These are phyloP conservation scores for Melangyna quadrimaculata DNA, from an alignment of 2,888 invertebrate genomes.

Conservation along the genomic window DNA sequence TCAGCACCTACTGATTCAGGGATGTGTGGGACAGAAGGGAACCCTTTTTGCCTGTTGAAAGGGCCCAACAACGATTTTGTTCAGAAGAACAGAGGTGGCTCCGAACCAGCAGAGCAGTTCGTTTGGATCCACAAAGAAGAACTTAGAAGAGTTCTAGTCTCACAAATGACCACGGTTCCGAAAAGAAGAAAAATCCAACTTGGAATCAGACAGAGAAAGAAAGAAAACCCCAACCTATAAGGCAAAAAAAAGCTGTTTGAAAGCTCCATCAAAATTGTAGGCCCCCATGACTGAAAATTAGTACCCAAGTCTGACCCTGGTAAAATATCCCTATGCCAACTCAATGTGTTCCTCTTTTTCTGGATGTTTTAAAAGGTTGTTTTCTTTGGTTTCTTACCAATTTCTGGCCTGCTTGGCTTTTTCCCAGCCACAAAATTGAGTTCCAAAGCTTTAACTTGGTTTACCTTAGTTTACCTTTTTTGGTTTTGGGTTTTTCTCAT, in stretches of 20 bases:
- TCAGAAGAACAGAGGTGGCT: not conserved
- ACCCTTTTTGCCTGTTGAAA: not conserved
- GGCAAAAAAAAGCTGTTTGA: too few species aligned
- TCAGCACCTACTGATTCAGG: not conserved
- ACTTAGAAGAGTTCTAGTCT: too few species aligned
- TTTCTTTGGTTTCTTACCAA: slow-evolving; percentile 55
- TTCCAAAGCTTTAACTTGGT: slow-evolving; percentile 65
- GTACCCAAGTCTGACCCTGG: not conserved
- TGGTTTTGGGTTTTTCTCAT: slow-evolving; percentile 22
- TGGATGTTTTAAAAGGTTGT: slow-evolving; percentile 23
- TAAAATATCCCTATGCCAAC: not conserved
- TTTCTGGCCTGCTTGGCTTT: slow-evolving; percentile 51
- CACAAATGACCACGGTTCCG: too few species aligned
- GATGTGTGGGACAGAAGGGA: not conserved
- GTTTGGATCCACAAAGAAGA: too few species aligned
- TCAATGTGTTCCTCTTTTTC: not conserved
- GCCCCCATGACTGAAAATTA: not conserved
- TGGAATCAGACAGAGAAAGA: too few species aligned
- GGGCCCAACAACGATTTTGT: not conserved
- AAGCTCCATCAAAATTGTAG: not conserved
- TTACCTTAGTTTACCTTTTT: slow-evolving; percentile 60
- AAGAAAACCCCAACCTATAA: too few species aligned
- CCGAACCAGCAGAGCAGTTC: not conserved
- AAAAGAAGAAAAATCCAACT: too few species aligned
- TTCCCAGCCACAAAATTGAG: slow-evolving; percentile 59